Conservation (phyloP, 2,888 invertebrate species). For the Melinaea marsaeus region DNA sequence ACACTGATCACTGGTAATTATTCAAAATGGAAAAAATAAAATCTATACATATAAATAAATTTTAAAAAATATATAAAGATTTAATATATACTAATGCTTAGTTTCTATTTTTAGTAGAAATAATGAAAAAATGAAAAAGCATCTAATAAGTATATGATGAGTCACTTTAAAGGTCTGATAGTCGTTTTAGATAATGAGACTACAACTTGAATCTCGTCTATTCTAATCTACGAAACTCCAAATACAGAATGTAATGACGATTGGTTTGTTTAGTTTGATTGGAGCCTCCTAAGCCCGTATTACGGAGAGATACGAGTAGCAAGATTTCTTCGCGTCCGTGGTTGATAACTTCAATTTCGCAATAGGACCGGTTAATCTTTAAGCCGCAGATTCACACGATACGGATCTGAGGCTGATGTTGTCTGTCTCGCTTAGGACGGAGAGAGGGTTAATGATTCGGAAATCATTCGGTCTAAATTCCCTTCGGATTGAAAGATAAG, state of each 20-base stretch:
- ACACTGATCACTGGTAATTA: no score
- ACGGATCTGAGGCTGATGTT: conserved; percentile 75
- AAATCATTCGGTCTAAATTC: conserved; percentile 76
- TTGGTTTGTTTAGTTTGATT: conserved; percentile 77
- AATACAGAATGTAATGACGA: conserved; percentile 72
- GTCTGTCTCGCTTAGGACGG: conserved; percentile 75
- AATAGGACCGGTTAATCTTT: conserved; percentile 68
- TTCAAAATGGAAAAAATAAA: no score
- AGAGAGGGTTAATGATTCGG: conserved; percentile 75
- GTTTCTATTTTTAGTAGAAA: no score
- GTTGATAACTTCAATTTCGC: conserved; percentile 72
- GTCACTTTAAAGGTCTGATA: conserved; percentile 35
- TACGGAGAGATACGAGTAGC: conserved; percentile 65
- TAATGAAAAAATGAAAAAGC: conserved; percentile 14
- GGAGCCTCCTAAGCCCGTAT: conserved; percentile 68
- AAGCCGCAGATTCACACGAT: conserved; percentile 68
- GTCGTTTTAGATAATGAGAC: conserved; percentile 70
- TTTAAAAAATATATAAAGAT: no score
- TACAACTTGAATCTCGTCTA: conserved; percentile 66
- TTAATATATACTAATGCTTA: no score
- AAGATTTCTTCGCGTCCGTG: conserved; percentile 69
- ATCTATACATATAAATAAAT: no score
- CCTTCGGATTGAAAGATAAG: conserved; percentile 73
- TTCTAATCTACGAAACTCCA: conserved; percentile 67
- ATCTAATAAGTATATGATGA: conserved; percentile 6